A percentile compares a stretch with the other conserved stretches of the same genome.
Conservation (phyloP, 2,888 invertebrate genomes). For the Drosophila kanekoi region DNA sequence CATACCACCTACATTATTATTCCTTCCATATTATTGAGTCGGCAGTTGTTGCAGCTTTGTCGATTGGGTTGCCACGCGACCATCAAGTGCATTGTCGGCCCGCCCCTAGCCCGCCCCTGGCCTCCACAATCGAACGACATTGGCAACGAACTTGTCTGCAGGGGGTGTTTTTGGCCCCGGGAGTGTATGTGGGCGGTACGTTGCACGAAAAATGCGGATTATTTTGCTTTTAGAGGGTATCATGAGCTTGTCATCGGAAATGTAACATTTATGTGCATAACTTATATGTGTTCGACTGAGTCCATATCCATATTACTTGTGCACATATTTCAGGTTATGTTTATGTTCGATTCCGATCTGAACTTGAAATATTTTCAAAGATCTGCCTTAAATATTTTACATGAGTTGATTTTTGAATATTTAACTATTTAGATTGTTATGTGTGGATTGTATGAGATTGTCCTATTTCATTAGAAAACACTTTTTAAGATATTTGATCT, state of each 20-base stretch:
- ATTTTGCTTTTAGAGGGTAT: not conserved
- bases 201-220: not conserved
- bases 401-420: no score
- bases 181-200: not conserved
- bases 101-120: not conserved
- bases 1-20: not conserved
- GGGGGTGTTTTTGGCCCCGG: not conserved
- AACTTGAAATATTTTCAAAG: no score
- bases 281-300: not conserved
- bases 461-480: no score
- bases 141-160: conserved; percentile 64
- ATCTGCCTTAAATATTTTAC: no score
- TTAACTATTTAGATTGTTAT: no score
- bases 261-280: not conserved
- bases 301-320: no score
- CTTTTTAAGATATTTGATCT: no score
- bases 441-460: no score
- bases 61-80: conserved; percentile 39
- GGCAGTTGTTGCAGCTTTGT: conserved; percentile 20
- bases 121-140: conserved; percentile 57
- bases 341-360: no score
- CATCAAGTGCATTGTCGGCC: conserved; percentile 13
- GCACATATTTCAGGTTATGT: no score
- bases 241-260: not conserved
- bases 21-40: conserved; percentile 5